These are phyloP conservation scores for Perognathus longimembris DNA, from an alignment of 2,113 vertebrate species.

Conservation along the genomic window DNA sequence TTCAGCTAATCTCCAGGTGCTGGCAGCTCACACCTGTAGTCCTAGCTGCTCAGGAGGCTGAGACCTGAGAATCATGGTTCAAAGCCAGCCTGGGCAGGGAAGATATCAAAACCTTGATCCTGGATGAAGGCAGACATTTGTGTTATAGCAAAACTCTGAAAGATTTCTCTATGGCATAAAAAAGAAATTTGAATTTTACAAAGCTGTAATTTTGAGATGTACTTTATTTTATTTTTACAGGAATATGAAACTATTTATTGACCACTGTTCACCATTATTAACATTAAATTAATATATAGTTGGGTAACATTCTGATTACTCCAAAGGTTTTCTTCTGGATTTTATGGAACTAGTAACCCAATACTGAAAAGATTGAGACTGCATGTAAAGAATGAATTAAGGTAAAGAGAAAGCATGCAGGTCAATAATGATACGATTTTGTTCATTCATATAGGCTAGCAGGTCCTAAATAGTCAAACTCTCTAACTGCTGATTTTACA, in stretches of 20 bases:
- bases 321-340: conserved; percentile 86
- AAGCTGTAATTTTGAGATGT: not conserved
- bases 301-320: conserved; percentile 88
- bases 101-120: no score
- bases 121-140: not conserved
- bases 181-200: not conserved
- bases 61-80: no score
- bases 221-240: conserved; percentile 77
- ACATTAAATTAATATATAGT: conserved; percentile 92
- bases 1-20: no score
- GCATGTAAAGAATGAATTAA: conserved; percentile 77
- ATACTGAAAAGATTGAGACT: conserved; percentile 83
- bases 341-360: conserved; percentile 80
- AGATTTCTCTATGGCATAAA: not conserved
- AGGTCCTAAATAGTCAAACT: not conserved
- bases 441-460: no score
- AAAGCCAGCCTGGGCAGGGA: no score
- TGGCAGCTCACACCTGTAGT: no score
- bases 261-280: conserved; percentile 92
- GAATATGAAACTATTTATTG: conserved; percentile 94
- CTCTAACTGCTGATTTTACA: not conserved
- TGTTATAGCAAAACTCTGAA: not conserved
- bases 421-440: conserved; percentile 72
- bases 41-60: no score
- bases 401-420: conserved; percentile 86